phyloP scores from a whole-genome alignment of 1,140 invertebrate species.

The Triops cancriformis region DNA sequence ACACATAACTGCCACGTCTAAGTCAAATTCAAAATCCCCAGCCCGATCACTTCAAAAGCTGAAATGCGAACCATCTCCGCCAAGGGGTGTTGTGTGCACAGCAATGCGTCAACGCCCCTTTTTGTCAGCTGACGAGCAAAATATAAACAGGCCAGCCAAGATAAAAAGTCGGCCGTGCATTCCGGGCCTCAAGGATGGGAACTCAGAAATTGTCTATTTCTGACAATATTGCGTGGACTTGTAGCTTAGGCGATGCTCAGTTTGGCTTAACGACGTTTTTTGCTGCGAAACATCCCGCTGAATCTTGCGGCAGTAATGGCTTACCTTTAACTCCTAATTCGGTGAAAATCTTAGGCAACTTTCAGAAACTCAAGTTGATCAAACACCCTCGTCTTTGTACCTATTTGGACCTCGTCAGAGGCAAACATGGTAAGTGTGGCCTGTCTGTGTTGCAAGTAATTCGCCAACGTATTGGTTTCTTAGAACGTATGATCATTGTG shows the following conservation, averaged over 20 bases:
- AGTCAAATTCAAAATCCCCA: no score
- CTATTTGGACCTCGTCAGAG: conserved; percentile 83
- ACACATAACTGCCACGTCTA: no score
- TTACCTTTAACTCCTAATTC: conserved; percentile 91
- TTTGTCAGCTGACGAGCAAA: neutral
- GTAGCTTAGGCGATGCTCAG: conserved; percentile 21
- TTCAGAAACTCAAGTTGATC: conserved; percentile 72
- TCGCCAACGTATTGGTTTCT: conserved; percentile 38
- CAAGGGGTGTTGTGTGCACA: no score
- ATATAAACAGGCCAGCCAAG: neutral
- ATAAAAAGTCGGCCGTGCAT: neutral
- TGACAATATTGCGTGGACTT: neutral
- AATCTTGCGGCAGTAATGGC: conserved; percentile 90
- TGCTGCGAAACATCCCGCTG: conserved; percentile 76
- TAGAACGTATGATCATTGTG: conserved; percentile 82
- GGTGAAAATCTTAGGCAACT: conserved; percentile 81
- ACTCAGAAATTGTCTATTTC: neutral
- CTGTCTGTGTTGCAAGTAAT: conserved; percentile 26
- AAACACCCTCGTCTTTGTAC: conserved; percentile 71
- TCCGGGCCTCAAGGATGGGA: neutral
- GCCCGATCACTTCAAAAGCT: no score
- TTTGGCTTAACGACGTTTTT: conserved; percentile 84
- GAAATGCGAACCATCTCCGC: no score
- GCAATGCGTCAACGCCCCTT: neutral
- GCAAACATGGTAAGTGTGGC: conserved; percentile 79